Evolutionary conservation across 2,113 vertebrate species (phyloP).

Genomic region (Cephalopholis sonnerati): DNA sequence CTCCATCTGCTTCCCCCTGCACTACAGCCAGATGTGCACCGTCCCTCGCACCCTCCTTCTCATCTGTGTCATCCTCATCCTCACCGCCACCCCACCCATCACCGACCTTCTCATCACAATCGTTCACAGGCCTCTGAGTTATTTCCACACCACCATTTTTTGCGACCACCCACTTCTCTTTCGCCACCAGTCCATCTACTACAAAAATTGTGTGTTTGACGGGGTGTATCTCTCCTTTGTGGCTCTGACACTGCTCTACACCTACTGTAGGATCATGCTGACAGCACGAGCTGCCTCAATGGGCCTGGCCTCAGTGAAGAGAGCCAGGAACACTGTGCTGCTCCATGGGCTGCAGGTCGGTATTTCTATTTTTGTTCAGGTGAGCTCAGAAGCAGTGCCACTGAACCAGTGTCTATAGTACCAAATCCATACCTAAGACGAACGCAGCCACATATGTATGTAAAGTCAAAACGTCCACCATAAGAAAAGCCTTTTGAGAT

Average conservation of each 20-base stretch:
- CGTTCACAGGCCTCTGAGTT: conserved; percentile 60
- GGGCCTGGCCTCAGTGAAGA: conserved; percentile 73
- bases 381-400: too few relatives aligned
- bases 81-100: conserved; percentile 70
- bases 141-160: conserved; percentile 77
- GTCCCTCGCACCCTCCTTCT: conserved; percentile 78
- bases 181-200: conserved; percentile 75
- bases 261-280: conserved; percentile 85
- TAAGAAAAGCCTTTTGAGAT: too few relatives aligned
- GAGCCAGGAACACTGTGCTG: conserved; percentile 84
- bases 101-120: conserved; percentile 82
- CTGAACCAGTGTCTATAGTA: too few relatives aligned
- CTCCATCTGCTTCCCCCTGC: conserved; percentile 84
- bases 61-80: conserved; percentile 69
- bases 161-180: conserved; percentile 84
- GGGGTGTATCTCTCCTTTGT: conserved; percentile 82
- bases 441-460: too few relatives aligned
- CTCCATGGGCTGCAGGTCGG: conserved; percentile 81
- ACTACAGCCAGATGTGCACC: conserved; percentile 82
- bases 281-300: conserved; percentile 75
- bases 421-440: too few relatives aligned
- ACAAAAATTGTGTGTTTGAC: conserved; percentile 85
- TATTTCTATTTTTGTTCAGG: neutral
- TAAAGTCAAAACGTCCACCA: too few relatives aligned
- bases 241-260: conserved; percentile 81